A percentile compares a stretch with the other conserved stretches of the same genome.
Evolutionary conservation across 2,888 invertebrate genomes (phyloP).

Genomic region (Cotesia congregata): DNA sequence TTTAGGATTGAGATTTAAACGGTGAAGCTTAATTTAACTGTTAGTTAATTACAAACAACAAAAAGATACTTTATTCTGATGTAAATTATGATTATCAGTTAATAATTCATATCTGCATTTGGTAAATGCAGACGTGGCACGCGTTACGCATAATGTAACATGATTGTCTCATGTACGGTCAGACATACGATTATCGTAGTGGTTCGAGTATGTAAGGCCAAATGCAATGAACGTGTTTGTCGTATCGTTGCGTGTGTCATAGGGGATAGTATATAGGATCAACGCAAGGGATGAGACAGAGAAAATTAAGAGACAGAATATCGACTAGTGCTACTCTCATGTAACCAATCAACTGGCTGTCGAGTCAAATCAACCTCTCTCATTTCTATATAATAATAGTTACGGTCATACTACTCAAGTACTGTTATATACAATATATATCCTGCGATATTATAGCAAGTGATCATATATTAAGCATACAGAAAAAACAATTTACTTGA

Average conservation of each 20-base stretch:
- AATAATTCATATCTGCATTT: not conserved
- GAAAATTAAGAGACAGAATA: conserved; percentile 39
- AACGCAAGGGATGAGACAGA: conserved; percentile 18
- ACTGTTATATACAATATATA: too few species aligned
- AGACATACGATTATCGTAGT: conserved; percentile 60
- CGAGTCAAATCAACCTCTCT: conserved; percentile 58
- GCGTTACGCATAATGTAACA: conserved; percentile 64
- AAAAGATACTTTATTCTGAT: too few species aligned
- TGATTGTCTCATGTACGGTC: conserved; percentile 62
- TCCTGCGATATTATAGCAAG: too few species aligned
- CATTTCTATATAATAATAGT: conserved; percentile 24
- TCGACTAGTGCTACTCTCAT: conserved; percentile 51
- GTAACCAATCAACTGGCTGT: conserved; percentile 64
- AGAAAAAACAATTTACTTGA: too few species aligned
- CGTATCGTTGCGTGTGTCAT: conserved; percentile 42
- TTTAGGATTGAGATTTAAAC: too few species aligned
- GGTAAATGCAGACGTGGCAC: conserved; percentile 39
- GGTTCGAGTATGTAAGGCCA: conserved; percentile 51
- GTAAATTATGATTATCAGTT: too few species aligned
- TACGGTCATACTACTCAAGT: too few species aligned
- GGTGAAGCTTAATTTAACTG: too few species aligned
- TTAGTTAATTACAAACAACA: too few species aligned
- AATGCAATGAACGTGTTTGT: conserved; percentile 48
- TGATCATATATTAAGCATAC: too few species aligned
- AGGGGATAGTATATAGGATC: conserved; percentile 16